Evolutionary conservation across 2,888 invertebrate species (phyloP).

Genomic region (Eilema caniola): DNA sequence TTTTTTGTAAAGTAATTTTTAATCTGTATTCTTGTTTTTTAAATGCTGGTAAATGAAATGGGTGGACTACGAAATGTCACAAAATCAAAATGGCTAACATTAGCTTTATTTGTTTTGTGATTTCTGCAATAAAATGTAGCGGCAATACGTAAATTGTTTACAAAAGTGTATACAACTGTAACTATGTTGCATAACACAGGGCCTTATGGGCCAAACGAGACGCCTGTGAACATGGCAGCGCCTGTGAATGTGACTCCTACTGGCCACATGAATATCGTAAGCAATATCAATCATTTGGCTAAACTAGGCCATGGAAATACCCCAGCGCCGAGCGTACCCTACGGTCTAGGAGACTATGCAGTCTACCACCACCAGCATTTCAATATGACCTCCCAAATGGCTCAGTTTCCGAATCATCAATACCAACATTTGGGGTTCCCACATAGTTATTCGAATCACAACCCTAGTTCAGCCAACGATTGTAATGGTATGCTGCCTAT

Average conservation of each 20-base stretch:
- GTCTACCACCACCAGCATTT: constrained; percentile 60
- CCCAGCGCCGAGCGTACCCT: constrained; percentile 58
- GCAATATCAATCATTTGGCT: constrained; percentile 68
- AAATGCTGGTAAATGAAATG: constrained; percentile 39
- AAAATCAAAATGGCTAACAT: constrained; percentile 76
- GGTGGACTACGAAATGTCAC: constrained; percentile 52
- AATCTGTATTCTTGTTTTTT: constrained; percentile 22
- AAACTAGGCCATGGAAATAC: constrained; percentile 66
- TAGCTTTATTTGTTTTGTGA: constrained; percentile 68
- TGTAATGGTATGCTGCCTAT: constrained; percentile 67
- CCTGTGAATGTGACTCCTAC: constrained; percentile 67
- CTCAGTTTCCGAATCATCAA: constrained; percentile 64
- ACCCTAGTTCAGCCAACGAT: constrained; percentile 50
- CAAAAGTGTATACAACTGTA: constrained; percentile 32
- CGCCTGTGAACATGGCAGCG: constrained; percentile 68
- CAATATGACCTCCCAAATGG: constrained; percentile 61
- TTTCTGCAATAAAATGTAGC: constrained; percentile 53
- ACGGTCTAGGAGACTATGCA: constrained; percentile 64
- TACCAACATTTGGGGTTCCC: constrained; percentile 63
- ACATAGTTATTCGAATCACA: constrained; percentile 57
- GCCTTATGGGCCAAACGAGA: constrained; percentile 72
- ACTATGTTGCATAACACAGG: constrained; percentile 80
- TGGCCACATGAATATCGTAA: constrained; percentile 62
- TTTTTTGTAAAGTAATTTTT: background rate
- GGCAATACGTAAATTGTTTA: constrained; percentile 45